phyloP scores from a whole-genome alignment of 2,797 vertebrate genomes.

The Aphelocoma californica region DNA sequence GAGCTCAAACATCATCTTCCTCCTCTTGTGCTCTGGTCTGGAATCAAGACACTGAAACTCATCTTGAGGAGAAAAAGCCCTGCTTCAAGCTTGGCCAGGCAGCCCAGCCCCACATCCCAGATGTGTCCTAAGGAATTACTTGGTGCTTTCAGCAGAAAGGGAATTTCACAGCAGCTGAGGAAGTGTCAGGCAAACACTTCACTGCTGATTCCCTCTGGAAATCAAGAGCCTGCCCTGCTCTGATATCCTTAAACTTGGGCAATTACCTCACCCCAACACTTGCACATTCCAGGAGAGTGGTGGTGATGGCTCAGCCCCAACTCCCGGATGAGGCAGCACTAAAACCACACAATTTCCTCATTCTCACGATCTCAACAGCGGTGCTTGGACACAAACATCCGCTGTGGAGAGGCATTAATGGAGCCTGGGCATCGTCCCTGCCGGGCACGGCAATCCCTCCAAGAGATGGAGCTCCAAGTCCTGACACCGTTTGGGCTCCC shows the following conservation, averaged over 20 bases:
- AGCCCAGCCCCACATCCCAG: neutral
- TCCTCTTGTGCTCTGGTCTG: neutral
- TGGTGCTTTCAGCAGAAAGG: neutral
- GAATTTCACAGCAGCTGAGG: neutral
- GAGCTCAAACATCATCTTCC: neutral
- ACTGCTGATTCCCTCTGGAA: neutral
- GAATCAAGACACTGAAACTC: neutral
- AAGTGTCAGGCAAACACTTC: neutral
- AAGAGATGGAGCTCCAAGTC: neutral
- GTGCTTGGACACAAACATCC: neutral
- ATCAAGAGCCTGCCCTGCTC: neutral
- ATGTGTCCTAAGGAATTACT: neutral
- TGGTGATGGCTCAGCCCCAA: neutral
- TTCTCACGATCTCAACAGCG: neutral
- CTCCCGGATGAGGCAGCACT: neutral
- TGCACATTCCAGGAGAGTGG: rapidly evolving
- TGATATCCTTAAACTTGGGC: neutral
- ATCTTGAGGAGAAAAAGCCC: neutral
- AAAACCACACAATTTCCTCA: neutral
- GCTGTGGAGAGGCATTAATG: rapidly evolving
- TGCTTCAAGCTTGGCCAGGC: neutral
- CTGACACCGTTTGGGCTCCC: neutral
- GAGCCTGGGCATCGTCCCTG: neutral
- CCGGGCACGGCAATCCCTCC: neutral
- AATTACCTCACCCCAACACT: neutral